These are phyloP conservation scores for Zosterops pallidus DNA, from an alignment of 2,113 vertebrate genomes.

Conservation along the genomic window DNA sequence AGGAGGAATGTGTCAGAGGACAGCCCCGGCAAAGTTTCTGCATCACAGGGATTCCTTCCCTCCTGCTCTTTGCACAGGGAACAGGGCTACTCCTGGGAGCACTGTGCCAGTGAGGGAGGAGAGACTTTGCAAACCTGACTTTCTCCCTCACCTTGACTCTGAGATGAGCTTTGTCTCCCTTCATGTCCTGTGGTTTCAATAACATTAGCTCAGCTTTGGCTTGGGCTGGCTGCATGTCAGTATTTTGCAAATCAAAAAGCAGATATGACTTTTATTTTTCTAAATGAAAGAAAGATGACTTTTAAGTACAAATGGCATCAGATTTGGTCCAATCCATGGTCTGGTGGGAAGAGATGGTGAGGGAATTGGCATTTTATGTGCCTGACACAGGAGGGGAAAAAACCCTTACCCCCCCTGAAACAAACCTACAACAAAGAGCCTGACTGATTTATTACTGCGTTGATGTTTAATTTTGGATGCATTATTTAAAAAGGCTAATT, in stretches of 20 bases:
- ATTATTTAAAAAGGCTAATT: constrained; percentile 74
- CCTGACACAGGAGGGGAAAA: not conserved
- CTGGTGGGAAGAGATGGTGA: not conserved
- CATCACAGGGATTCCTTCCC: not conserved
- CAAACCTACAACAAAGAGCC: constrained; percentile 55
- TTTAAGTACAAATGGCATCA: constrained; percentile 10
- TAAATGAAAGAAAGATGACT: constrained; percentile 24
- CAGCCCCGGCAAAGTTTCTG: not conserved
- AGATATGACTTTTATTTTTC: constrained; percentile 44
- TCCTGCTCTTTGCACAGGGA: not conserved
- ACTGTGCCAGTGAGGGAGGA: accelerated
- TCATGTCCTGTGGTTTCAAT: constrained; percentile 35
- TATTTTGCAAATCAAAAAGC: constrained; percentile 43
- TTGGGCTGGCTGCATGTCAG: not conserved
- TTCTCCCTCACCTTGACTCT: constrained; percentile 52
- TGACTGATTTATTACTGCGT: constrained; percentile 68
- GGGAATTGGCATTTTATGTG: constrained; percentile 42
- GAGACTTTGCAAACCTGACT: constrained; percentile 11
- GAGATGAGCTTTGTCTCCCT: constrained; percentile 41
- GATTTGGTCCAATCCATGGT: not conserved
- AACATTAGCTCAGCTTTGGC: constrained; percentile 52
- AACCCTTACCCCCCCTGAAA: not conserved
- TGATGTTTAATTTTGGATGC: constrained; percentile 73
- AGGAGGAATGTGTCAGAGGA: not conserved
- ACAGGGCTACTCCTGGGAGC: not conserved